Base-by-base conservation (phyloP, 2,888 invertebrate species). In the Onchidella celtica region DNA sequence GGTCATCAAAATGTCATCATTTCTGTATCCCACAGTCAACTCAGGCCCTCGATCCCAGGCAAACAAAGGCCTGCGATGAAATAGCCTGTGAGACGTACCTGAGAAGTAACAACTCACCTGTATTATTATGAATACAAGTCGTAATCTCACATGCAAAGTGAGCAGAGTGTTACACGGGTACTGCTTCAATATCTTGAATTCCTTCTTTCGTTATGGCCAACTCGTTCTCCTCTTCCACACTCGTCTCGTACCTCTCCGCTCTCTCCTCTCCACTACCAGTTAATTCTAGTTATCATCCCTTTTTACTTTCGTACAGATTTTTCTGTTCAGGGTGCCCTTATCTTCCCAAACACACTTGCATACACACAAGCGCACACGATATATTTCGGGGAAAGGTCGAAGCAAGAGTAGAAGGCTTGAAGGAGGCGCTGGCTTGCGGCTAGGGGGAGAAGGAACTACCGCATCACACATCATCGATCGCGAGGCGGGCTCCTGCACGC, bases 381-480 rank as follows among this genome's bases (percentile, higher is more conserved):
- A n/a, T 66, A 32, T 11, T 14, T 40, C 6, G 2, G 14, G 27
- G 24, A 40, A 68, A 1, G 69, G 0, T 40, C 32, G 47, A 47
- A 40, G 32, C 40, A 47, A 47, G 21, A n/a, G n/a, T n/a, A n/a
- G n/a, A n/a, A n/a, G n/a, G n/a, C 14, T 24, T 3, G 69, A 69
- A 47, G 21, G 69, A 27, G 17, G 2, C 9, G n/a, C 9, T 40
- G 14, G 38, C 29, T 24, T 27, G 29, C 17, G 34, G n/a, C 21
- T 57, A 14, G n/a, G 32, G 34, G 32, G 21, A 57, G 57, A 55
- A 27, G 9, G 27, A 57, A 72, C 1, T 34, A 6, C 47, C 4
- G 32, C 32, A 57, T 29, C 21, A 32, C 72, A 72, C 57, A 34
- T 72, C 57, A 72, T 72, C 72, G 72, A 72, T 72, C 72, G 72